A percentile compares a stretch with the other conserved stretches of the same genome.
phyloP scores from a whole-genome alignment of 2,888 invertebrate genomes.

The Odontocerum albicorne region DNA sequence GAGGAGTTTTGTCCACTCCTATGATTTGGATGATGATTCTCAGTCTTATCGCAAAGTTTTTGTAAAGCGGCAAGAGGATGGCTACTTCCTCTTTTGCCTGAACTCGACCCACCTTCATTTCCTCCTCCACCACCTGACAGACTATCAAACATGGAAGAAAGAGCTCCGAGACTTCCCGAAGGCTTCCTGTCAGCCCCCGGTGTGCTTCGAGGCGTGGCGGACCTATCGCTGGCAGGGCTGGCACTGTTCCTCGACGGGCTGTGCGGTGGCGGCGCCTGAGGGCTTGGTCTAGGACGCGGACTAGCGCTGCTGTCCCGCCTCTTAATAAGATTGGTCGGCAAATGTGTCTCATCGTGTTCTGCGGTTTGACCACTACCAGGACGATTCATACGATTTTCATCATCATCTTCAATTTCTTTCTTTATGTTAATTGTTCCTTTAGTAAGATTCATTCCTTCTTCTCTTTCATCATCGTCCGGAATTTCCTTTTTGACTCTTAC shows the following conservation, averaged over 20 bases:
- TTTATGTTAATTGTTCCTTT: slow-evolving; percentile 61
- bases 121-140: slow-evolving; percentile 64
- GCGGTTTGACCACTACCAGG: slow-evolving; percentile 23
- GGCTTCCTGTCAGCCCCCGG: slow-evolving; percentile 62
- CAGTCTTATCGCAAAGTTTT: slow-evolving; percentile 94
- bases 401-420: slow-evolving; percentile 64
- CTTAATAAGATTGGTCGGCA: slow-evolving; percentile 48
- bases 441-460: slow-evolving; percentile 53
- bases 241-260: slow-evolving; percentile 66
- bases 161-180: slow-evolving; percentile 74
- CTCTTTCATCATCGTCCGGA: slow-evolving; percentile 54
- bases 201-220: slow-evolving; percentile 71
- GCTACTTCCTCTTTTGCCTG: slow-evolving; percentile 70
- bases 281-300: slow-evolving; percentile 56
- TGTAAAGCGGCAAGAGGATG: slow-evolving; percentile 94
- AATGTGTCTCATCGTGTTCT: slow-evolving; percentile 42
- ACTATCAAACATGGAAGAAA: slow-evolving; percentile 90
- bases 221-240: slow-evolving; percentile 79
- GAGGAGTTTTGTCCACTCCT: slow-evolving; percentile 40
- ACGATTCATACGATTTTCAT: slow-evolving; percentile 50
- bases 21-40: slow-evolving; percentile 67
- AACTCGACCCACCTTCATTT: slow-evolving; percentile 52
- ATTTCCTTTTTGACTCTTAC: slow-evolving; percentile 62
- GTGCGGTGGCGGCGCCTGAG: slow-evolving; percentile 51
- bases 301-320: slow-evolving; percentile 44